Evolutionary conservation across 2,888 invertebrate species (phyloP), one percentile per base, ranked within the genome.

Genomic region (Erebia ligea): DNA sequence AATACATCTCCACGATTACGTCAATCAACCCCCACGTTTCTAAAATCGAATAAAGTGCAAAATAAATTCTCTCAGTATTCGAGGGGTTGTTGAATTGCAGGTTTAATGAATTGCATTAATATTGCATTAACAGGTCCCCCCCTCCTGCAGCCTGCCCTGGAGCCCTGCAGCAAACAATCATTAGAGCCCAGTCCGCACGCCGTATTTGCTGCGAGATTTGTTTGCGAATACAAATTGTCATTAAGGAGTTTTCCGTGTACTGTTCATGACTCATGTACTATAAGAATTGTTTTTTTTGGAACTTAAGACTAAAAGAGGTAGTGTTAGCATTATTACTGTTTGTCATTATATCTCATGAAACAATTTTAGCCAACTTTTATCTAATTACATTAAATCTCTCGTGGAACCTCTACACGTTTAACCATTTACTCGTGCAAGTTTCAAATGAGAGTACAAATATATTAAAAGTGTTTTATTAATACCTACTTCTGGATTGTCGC

Each of bases 91-190:
- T 86, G 85, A 91, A 87, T 86, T 88, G 90, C 86, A 87, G 84
- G 91, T 88, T 90, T 93, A 94, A 94, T 93, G 93, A 94, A 93
- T 92, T 93, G 92, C 92, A 93, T 94, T 93, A 93, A 94, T 94
- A 93, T 93, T 93, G 88, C 88, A 94, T 94, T 93, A 93, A 85
- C 85, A 86, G 84, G 89, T 88, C 89, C 88, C 84, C 21, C 57
- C 67, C 57, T 48, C 19, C 67, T 25, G 56, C 19, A 21, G 56
- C 21, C 56, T 6, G 56, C 21, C 25, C 56, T 21, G 40, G 40
- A 59, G 59, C 65, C 88, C 76, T 83, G 88, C 79, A 82, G 90
- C 87, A 91, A 92, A 93, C 92, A 93, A 90, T 92, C 91, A 92
- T 93, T 93, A 92, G 87, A 77, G 77, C 76, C 79, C 80, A 76